These are phyloP conservation scores for Fissipunctia ypsillon DNA, from an alignment of 2,888 invertebrate species.

Conservation along the genomic window DNA sequence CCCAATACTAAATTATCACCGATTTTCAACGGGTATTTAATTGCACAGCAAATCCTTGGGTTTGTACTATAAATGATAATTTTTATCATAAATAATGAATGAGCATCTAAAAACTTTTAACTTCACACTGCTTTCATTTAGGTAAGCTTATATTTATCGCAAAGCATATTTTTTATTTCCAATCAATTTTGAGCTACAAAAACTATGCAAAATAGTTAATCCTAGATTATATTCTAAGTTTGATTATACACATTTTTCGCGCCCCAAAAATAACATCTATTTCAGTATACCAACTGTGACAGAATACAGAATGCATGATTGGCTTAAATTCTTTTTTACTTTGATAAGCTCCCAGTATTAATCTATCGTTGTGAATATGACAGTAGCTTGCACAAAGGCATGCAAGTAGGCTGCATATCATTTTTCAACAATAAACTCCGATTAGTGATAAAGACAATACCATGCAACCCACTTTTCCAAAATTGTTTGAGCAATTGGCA, in stretches of 20 bases:
- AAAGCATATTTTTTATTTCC: background rate
- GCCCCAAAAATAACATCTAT: background rate
- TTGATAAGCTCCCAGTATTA: background rate
- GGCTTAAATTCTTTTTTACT: background rate
- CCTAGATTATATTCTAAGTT: background rate
- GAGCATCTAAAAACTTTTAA: background rate
- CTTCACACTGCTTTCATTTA: background rate
- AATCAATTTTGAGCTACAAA: no score
- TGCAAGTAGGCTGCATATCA: background rate
- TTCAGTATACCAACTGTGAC: background rate
- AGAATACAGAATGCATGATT: background rate
- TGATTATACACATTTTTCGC: background rate
- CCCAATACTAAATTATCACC: conserved; percentile 47
- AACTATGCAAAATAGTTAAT: background rate
- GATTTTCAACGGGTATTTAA: conserved; percentile 11
- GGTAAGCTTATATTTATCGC: background rate
- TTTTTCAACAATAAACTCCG: background rate
- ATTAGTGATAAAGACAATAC: background rate
- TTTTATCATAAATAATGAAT: background rate
- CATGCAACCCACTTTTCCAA: background rate
- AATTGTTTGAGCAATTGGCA: background rate
- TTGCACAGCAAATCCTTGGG: conserved; percentile 32
- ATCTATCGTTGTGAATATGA: background rate
- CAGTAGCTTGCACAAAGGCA: background rate
- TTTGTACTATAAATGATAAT: background rate